Evolutionary conservation across 2,797 vertebrate genomes (phyloP).

Genomic region (Garrulus glandarius): DNA sequence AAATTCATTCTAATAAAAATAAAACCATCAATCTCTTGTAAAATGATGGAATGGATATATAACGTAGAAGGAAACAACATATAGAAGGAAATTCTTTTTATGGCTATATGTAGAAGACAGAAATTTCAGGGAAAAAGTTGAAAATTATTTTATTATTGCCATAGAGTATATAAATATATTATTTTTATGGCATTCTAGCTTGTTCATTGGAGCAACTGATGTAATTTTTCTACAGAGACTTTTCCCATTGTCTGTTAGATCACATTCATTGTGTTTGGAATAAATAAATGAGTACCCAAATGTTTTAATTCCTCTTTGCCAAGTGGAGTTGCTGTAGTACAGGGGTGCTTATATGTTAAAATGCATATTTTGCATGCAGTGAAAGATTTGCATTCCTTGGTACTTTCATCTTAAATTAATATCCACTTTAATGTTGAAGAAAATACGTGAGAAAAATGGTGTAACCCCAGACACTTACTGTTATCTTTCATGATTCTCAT

Average conservation of each 20-base stretch:
- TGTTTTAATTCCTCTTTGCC: neutral
- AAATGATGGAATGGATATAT: neutral
- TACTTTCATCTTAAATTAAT: neutral
- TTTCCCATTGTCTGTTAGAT: neutral
- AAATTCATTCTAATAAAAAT: neutral
- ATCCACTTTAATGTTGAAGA: neutral
- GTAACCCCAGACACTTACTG: neutral
- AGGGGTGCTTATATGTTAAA: neutral
- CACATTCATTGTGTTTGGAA: neutral
- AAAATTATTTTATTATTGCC: neutral
- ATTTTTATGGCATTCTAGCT: neutral
- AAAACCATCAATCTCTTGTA: neutral
- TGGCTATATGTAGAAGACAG: neutral
- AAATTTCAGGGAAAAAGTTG: neutral
- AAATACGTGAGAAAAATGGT: neutral
- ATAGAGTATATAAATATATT: neutral
- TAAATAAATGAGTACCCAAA: neutral
- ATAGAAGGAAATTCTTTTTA: neutral
- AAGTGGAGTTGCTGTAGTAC: neutral
- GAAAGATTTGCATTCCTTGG: neutral
- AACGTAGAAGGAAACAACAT: neutral
- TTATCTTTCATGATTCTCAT: neutral
- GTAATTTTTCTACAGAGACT: neutral
- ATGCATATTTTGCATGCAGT: neutral
- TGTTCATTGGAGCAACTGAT: neutral